Conservation (phyloP, 1,140 invertebrate species). For the Thalassaphorura encarpata region DNA sequence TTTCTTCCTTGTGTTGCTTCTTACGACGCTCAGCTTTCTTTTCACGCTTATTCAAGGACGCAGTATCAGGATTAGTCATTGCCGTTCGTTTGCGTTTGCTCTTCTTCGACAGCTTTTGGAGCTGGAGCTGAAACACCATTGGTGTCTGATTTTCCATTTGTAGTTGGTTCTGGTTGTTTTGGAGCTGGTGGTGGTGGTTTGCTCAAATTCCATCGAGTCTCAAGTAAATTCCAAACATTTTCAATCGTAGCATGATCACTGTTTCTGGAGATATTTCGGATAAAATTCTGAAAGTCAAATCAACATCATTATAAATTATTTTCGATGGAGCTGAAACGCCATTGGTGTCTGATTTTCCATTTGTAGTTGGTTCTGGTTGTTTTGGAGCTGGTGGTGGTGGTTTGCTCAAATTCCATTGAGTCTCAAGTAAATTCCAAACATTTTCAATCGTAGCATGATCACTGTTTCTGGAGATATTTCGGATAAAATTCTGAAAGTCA, state of each 20-base stretch:
- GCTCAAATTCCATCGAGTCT: slow-evolving; percentile 16
- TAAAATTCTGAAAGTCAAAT: slow-evolving; percentile 38
- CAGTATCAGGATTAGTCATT: not conserved
- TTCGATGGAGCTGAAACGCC: no score
- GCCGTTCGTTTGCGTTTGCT: not conserved
- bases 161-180: no score
- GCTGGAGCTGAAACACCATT: no score
- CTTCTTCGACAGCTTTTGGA: no score
- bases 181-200: not conserved
- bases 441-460: slow-evolving; percentile 32
- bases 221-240: slow-evolving; percentile 35
- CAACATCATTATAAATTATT: not conserved
- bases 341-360: no score
- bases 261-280: slow-evolving; percentile 38
- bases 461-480: slow-evolving; percentile 37
- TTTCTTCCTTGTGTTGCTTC: not conserved
- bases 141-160: not conserved
- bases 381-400: not conserved
- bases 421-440: slow-evolving; percentile 35
- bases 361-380: no score
- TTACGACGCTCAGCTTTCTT: not conserved
- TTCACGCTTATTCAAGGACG: not conserved
- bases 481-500: slow-evolving; percentile 40
- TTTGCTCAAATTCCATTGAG: slow-evolving; percentile 14
- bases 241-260: slow-evolving; percentile 31